Base-by-base conservation (phyloP, 1,140 invertebrate genomes). In the Tetramorium parvispinum region DNA sequence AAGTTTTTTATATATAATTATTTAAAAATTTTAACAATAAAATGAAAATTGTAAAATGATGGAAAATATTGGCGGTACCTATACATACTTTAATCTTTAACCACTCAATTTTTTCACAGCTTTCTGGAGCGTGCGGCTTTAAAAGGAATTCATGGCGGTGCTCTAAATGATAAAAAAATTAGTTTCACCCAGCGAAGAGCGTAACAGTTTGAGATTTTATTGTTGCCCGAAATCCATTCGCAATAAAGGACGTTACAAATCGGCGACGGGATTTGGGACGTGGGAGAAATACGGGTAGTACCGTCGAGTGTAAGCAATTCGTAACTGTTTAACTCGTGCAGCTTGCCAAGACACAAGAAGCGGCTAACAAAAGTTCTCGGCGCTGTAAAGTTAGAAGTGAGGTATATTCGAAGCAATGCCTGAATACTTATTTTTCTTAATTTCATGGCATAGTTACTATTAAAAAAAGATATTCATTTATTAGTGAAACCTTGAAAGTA, bases 271-370 rank as follows among this genome's bases (percentile, higher is more conserved):
- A 79, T 79, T 79, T 79, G 32, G 77, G 40, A 83, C 79, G 79
- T 24, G 68, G 65, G 24, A 73, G 66, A 82, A 82, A 75, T 75
- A 73, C 68, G 68, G 24, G 66, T 57, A 32, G 53, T 40, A 59
- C 40, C 32, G 37, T 57, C 37, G 65, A 82, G 68, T 59, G 79
- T 61, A 75, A 83, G 79, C 68, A 83, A 83, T 83, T 83, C 53
- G 68, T 83, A 83, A 83, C 79, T 75, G 27, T 83, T 83, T 83
- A 83, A 83, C 53, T 83, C 68, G 68, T 55, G n/a, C 79, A 83
- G 53, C 75, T 83, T 61, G 55, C 68, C 68, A 55, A 49, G 55
- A 83, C 53, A 59, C 79, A 83, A 82, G 66, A 82, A 82, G 79
- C 53, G 66, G 24, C 79, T 55, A 57, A 83, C 79, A 83, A 49